Evolutionary conservation across 2,113 vertebrate genomes (phyloP), one percentile per base, ranked within the genome.

Genomic region (Pyxicephalus adspersus): DNA sequence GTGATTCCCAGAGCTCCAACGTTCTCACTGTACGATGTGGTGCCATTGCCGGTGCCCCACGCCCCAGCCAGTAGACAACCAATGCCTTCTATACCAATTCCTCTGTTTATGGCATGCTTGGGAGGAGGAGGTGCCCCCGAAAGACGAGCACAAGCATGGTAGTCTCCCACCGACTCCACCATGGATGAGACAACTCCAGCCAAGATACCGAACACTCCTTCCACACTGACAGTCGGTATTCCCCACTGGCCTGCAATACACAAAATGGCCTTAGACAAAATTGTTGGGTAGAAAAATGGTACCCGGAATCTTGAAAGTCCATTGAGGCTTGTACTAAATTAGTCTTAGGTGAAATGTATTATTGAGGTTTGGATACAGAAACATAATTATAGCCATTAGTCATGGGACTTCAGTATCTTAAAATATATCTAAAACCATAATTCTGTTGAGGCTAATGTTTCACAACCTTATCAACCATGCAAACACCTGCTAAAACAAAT

Each of bases 11-110:
- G 90, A 0, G 94, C 97, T 0, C 96, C 98, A 3, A 99, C 87
- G 0, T 99, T 99, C 87, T 99, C 96, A 0, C 98, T 98, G 92
- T 95, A 99, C 0, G 97, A 99, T 0, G 97, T 99, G 83, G 96
- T 98, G 15, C 97, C 98, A 0, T 96, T 99, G 1, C 96, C 97
- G 0, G 98, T 96, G 0, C 98, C 98, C 96, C 96, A 98, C 67
- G 94, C 95, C 1, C 97, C 98, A 0, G 97, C 97, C 87, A 99
- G 86, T 68, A 99, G 91, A 75, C 96, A 97, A 75, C 97, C 97
- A 0, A 99, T 87, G 23, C 98, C 98, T 84, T 99, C 97, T 0
- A 99, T 93, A 2, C 95, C 95, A 0, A 99, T 97, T 0, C 97
- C 97, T 0, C 97, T 92, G 89, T 90, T 98, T 87, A 98, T 89